Base-by-base conservation (phyloP, 2,888 invertebrate species). In the Yponomeuta sedellus region DNA sequence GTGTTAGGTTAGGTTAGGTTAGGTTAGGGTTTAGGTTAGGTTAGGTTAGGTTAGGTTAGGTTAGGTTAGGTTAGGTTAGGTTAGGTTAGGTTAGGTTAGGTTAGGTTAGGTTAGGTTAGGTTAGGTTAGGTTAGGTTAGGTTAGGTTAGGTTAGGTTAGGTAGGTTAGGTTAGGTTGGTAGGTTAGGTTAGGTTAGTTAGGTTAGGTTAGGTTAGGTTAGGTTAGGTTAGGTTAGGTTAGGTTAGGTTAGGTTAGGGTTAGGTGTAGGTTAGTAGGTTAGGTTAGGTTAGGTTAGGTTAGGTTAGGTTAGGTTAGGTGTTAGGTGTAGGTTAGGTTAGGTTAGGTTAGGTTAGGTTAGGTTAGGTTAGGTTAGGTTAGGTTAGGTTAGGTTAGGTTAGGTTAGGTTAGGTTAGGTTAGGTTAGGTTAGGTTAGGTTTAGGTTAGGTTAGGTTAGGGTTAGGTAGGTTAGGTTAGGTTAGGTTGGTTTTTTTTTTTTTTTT, bases 121-220 rank as follows among this genome's bases (percentile, higher is more conserved):
- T 66, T 66, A 61, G 66, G 66, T 66, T 66, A 57, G 66, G 66
- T 66, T 66, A 57, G 66, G 66, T 66, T 66, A 57, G 66, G 66
- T 66, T 66, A 57, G 66, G 66, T 66, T 66, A 61, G 66, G 66
- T 66, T 66, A 61, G 66, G 66, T 66, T 66, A 61, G 66, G 66
- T 66, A 61, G 44, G 66, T 66, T 66, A 61, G 66, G 66, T 66
- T 66, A 61, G 66, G 66, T 66, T 66, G 44, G 61, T 66, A 61
- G 66, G 66, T 66, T 66, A 61, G 66, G 66, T 22, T 61, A 57
- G 66, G 61, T 61, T 66, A 52, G 66, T 66, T 66, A 61, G 66
- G 66, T 66, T 66, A 61, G 66, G 66, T 66, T 66, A 61, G 61
- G 66, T 66, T 66, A 61, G 66, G 66, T 66, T 66, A 61, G 66